phyloP scores from a whole-genome alignment of 2,888 invertebrate genomes.

The Apamea anceps region DNA sequence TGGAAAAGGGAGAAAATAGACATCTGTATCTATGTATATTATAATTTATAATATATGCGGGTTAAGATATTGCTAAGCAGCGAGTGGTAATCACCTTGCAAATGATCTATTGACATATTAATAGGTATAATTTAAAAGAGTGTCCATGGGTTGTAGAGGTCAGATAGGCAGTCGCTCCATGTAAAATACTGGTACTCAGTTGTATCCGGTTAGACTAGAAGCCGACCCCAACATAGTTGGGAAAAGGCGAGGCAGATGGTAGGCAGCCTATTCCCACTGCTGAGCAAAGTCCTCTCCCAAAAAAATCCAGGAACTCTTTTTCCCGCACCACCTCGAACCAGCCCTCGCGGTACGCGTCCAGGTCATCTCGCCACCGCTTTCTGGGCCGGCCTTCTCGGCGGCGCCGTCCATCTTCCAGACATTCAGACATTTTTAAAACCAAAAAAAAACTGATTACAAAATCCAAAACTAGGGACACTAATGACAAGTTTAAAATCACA shows the following conservation, averaged over 20 bases:
- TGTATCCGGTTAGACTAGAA: no score
- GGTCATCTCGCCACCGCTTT: background rate
- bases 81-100: constrained; percentile 29
- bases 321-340: background rate
- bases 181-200: no score
- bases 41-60: background rate
- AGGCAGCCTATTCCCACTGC: no score
- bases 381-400: background rate
- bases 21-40: background rate
- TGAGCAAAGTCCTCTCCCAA: no score
- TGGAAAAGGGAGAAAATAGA: background rate
- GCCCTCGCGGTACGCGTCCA: background rate
- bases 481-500: constrained; percentile 16
- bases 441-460: background rate
- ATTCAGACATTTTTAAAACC: background rate
- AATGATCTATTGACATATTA: constrained; percentile 35
- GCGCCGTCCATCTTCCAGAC: background rate
- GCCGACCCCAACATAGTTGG: no score
- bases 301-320: no score
- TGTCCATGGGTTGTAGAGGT: no score
- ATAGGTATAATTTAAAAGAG: no score
- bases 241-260: no score
- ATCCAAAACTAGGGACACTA: constrained; percentile 4
- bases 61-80: constrained; percentile 27
- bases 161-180: no score